These are phyloP conservation scores for Gonocerus acuteangulatus DNA, from an alignment of 2,888 invertebrate genomes.

Conservation along the genomic window DNA sequence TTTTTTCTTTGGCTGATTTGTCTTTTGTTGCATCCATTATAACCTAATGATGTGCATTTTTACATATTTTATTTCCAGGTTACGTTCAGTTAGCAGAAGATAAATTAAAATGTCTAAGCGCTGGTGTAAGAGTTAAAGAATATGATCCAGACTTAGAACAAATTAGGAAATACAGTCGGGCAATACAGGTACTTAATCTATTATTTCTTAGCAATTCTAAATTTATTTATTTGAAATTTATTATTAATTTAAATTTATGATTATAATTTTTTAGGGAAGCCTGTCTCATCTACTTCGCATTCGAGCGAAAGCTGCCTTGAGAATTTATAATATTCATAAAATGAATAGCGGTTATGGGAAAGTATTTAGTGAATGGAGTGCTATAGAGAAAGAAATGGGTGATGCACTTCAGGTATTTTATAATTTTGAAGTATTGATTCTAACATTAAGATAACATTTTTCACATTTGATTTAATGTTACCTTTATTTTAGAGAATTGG, in stretches of 20 bases:
- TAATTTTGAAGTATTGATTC: not conserved
- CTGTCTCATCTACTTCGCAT: slow-evolving; percentile 39
- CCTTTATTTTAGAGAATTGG: slow-evolving; percentile 47
- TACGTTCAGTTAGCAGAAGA: slow-evolving; percentile 69
- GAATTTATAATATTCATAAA: slow-evolving; percentile 67
- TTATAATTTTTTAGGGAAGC: slow-evolving; percentile 3
- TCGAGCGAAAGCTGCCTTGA: slow-evolving; percentile 62
- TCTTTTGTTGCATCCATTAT: too few species aligned
- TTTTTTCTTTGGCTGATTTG: too few species aligned
- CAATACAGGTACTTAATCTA: slow-evolving; percentile 51
- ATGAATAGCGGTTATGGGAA: slow-evolving; percentile 73
- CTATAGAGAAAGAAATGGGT: slow-evolving; percentile 71
- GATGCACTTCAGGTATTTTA: slow-evolving; percentile 58
- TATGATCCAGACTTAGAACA: slow-evolving; percentile 66
- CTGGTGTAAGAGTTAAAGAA: slow-evolving; percentile 60
- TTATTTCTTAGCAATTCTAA: not conserved
- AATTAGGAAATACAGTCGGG: slow-evolving; percentile 66
- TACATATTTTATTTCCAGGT: slow-evolving; percentile 48
- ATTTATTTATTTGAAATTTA: too few species aligned
- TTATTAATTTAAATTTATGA: too few species aligned
- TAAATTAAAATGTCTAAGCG: slow-evolving; percentile 65
- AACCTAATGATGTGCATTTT: too few species aligned
- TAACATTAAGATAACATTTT: not conserved
- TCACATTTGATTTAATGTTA: not conserved
- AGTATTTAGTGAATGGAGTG: slow-evolving; percentile 79